Base-by-base conservation (phyloP, 2,113 vertebrate genomes). In the Eleginops maclovinus region DNA sequence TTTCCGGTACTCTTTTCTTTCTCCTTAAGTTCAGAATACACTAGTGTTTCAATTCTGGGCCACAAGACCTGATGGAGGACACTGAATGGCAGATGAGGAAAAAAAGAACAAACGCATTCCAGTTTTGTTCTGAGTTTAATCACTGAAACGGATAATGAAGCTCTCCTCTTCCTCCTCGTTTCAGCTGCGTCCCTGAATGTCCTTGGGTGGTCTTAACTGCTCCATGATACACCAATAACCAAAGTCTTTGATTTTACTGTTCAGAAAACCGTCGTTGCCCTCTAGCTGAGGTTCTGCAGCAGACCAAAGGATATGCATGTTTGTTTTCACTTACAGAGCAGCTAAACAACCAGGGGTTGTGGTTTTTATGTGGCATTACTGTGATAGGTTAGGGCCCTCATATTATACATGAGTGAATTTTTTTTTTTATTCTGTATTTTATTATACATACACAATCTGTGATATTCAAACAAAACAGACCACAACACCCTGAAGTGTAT, bases 91-190 rank as follows among this genome's bases (percentile, higher is more conserved):
- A 55, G 12, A 47, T 28, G 31, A 77, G 26, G 86, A 36, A 88
- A 84, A 74, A 82, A 51, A 76, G 43, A 31, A 77, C 67, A 40
- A 61, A 89, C 68, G 72, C 84, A 75, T 82, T 91, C 85, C 88
- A 91, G 88, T 91, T 93, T 90, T 88, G 84, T 88, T 92, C 85
- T 79, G 89, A 91, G 88, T 94, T 93, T 93, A 93, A 92, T 94
- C 84, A 92, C 92, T 94, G 92, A 94, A 92, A 93, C 92, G 65
- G 79, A 89, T 86, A 89, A 85, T 92, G 91, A 91, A 91, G 88
- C 74, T 86, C 83, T 88, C 69, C 82, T 81, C 88, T 83, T 90
- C 77, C 47, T 91, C 85, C 75, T 88, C 77, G 79, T 91, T 92
- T 90, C 89, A 91, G 88, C 87, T 87, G 81, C 84, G 75, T 94